Evolutionary conservation across 2,888 invertebrate genomes (phyloP).

Genomic region (Allacma fusca): DNA sequence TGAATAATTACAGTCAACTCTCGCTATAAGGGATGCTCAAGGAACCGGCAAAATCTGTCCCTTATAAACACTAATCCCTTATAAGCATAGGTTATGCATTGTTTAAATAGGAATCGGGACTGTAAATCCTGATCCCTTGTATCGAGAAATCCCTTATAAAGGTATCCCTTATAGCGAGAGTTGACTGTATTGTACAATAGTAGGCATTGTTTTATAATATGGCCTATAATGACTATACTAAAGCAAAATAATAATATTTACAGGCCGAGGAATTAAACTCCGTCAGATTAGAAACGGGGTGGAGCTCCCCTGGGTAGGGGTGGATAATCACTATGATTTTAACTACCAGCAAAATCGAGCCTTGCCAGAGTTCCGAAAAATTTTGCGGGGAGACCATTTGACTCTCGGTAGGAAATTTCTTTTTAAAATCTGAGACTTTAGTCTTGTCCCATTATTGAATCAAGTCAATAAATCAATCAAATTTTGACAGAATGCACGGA

Average conservation of each 20-base stretch:
- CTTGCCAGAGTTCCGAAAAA: slow-evolving; percentile 10
- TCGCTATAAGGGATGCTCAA: too few relatives aligned
- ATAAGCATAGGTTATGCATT: too few relatives aligned
- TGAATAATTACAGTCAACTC: too few relatives aligned
- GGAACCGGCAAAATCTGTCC: too few relatives aligned
- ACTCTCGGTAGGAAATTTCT: background rate
- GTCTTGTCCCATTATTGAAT: background rate
- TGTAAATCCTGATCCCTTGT: too few relatives aligned
- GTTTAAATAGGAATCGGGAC: too few relatives aligned
- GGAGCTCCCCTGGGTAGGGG: slow-evolving; percentile 39
- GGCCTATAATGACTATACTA: too few relatives aligned
- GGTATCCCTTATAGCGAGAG: too few relatives aligned
- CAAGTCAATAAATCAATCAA: background rate
- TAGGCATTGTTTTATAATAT: too few relatives aligned
- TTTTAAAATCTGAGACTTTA: background rate
- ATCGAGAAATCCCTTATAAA: too few relatives aligned
- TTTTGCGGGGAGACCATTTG: slow-evolving; percentile 40
- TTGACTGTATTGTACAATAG: too few relatives aligned
- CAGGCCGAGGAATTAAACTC: slow-evolving; percentile 29
- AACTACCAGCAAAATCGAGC: slow-evolving; percentile 41
- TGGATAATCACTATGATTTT: slow-evolving; percentile 41
- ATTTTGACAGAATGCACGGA: background rate
- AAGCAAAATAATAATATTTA: background rate
- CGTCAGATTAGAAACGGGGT: slow-evolving; percentile 39
- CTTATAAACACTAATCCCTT: too few relatives aligned